These are phyloP conservation scores for Saccopteryx leptura DNA, from an alignment of 2,113 vertebrate species.

Conservation along the genomic window DNA sequence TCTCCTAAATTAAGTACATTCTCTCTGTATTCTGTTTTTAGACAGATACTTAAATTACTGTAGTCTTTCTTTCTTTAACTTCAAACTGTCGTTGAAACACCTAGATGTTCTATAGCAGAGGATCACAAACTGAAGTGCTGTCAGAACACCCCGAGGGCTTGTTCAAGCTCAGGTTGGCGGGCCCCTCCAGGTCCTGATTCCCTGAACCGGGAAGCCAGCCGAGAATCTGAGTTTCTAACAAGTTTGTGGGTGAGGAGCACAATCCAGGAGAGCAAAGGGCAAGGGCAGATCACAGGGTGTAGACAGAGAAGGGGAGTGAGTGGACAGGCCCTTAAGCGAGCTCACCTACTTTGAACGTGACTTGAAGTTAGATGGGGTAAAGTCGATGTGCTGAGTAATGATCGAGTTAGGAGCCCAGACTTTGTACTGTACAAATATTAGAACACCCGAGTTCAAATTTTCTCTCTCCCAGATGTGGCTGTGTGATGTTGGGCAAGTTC, in stretches of 20 bases:
- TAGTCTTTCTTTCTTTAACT: background rate
- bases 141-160: background rate
- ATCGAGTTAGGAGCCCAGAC: background rate
- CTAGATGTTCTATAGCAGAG: background rate
- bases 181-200: background rate
- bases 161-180: background rate
- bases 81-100: background rate
- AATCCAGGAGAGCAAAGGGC: background rate
- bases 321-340: background rate
- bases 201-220: too few species aligned
- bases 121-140: background rate
- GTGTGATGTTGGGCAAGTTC: background rate
- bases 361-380: background rate
- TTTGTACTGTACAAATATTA: background rate
- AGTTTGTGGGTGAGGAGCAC: background rate
- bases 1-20: background rate
- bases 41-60: background rate
- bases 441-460: background rate
- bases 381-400: background rate
- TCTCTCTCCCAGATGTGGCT: background rate
- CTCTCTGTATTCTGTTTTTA: conserved; percentile 5
- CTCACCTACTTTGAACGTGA: background rate
- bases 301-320: background rate
- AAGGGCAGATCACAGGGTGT: background rate
- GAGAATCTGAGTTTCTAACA: background rate